A percentile compares a stretch with the other conserved stretches of the same genome.
These are phyloP conservation scores for Setophaga kirtlandii DNA, from an alignment of 2,113 vertebrate species.

Conservation along the genomic window DNA sequence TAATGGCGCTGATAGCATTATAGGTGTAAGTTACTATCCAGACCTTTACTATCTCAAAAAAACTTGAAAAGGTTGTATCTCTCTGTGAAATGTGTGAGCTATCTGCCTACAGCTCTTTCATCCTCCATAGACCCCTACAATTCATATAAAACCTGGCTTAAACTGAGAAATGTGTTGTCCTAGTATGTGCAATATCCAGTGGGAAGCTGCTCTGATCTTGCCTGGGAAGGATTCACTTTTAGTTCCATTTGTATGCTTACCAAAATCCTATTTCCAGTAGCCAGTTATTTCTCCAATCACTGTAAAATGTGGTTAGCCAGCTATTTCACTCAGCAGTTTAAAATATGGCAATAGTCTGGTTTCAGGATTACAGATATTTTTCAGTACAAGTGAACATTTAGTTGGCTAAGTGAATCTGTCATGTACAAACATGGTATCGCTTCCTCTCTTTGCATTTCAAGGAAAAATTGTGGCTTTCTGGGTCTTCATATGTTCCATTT, in stretches of 20 bases:
- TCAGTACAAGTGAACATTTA: neutral
- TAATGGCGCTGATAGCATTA: neutral
- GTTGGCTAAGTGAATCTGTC: neutral
- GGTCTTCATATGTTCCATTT: neutral
- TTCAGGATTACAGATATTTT: neutral
- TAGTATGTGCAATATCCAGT: neutral
- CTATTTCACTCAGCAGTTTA: neutral
- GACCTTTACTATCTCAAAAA: neutral
- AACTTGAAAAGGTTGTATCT: neutral
- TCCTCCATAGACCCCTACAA: neutral
- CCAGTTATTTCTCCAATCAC: neutral
- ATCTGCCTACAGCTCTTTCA: neutral
- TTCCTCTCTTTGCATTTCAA: neutral
- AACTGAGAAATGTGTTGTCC: neutral
- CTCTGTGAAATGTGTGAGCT: neutral
- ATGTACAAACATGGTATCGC: accelerated
- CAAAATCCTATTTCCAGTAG: neutral
- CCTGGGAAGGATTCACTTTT: neutral
- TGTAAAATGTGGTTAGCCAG: neutral
- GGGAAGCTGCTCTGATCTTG: neutral
- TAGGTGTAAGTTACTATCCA: neutral
- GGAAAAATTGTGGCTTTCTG: neutral
- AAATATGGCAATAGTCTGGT: neutral
- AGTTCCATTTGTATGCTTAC: neutral
- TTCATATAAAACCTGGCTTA: neutral